Evolutionary conservation across 2,797 vertebrate genomes (phyloP).

Genomic region (Danio kyathit): DNA sequence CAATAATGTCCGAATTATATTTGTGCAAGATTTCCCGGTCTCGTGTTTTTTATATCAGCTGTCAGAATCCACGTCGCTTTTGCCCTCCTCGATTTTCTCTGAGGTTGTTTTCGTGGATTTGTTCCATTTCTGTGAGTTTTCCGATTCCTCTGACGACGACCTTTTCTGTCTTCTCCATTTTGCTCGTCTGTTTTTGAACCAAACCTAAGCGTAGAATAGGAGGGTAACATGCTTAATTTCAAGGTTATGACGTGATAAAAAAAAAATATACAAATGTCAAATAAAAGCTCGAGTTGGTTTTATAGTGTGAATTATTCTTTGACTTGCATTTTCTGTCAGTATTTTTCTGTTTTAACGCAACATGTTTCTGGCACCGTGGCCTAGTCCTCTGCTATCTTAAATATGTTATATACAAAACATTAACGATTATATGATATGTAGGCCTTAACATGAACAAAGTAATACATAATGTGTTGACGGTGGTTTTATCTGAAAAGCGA

Average conservation of each 20-base stretch:
- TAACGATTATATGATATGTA: background rate
- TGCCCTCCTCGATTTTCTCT: conserved; percentile 88
- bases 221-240: conserved; percentile 35
- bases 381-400: background rate
- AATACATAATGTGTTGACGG: background rate
- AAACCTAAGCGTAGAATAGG: conserved; percentile 82
- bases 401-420: background rate
- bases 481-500: background rate
- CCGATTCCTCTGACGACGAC: conserved; percentile 96
- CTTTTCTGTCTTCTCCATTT: conserved; percentile 98
- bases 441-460: background rate
- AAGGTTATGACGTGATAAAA: background rate
- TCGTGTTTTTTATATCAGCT: conserved; percentile 84
- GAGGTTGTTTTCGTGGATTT: conserved; percentile 85
- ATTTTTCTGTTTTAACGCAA: background rate
- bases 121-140: conserved; percentile 94
- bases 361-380: background rate
- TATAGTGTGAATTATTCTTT: background rate
- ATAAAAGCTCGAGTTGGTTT: background rate
- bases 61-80: conserved; percentile 95
- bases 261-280: background rate
- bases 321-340: background rate
- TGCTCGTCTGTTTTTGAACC: conserved; percentile 98
- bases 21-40: conserved; percentile 80
- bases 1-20: conserved; percentile 78